phyloP scores from a whole-genome alignment of 2,888 invertebrate species.

The Idaea dimidiata region DNA sequence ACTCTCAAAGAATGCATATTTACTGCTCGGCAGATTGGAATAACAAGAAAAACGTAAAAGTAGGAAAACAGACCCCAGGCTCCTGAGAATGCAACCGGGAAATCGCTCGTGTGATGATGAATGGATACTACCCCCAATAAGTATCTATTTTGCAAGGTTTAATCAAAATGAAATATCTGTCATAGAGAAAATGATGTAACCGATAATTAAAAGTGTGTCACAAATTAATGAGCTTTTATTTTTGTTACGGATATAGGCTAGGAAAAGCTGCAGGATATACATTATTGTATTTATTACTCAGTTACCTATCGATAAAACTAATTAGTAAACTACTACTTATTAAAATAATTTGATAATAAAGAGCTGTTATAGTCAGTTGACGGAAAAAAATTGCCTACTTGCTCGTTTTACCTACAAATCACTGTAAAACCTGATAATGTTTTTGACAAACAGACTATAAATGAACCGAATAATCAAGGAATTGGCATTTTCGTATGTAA shows the following conservation, averaged over 20 bases:
- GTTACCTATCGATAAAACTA: background rate
- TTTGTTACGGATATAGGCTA: conserved; percentile 11
- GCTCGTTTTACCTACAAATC: background rate
- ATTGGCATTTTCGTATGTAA: background rate
- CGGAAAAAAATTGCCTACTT: background rate
- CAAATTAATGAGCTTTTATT: conserved; percentile 12
- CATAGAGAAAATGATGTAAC: background rate
- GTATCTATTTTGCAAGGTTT: too few species aligned
- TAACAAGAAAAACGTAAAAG: too few species aligned
- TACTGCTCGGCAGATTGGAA: too few species aligned
- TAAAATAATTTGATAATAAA: background rate
- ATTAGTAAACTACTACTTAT: background rate
- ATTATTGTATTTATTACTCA: background rate
- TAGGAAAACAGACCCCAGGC: too few species aligned
- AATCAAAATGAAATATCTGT: background rate
- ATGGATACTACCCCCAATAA: too few species aligned
- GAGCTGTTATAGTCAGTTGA: background rate
- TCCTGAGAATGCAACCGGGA: too few species aligned
- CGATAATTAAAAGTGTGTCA: background rate
- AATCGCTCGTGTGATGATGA: too few species aligned
- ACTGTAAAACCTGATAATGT: background rate
- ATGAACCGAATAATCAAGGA: background rate
- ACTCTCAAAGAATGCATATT: background rate
- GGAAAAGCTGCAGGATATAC: conserved; percentile 21
- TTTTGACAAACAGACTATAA: background rate